phyloP scores from a whole-genome alignment of 1,140 invertebrate species.

The Diachasmimorpha longicaudata region DNA sequence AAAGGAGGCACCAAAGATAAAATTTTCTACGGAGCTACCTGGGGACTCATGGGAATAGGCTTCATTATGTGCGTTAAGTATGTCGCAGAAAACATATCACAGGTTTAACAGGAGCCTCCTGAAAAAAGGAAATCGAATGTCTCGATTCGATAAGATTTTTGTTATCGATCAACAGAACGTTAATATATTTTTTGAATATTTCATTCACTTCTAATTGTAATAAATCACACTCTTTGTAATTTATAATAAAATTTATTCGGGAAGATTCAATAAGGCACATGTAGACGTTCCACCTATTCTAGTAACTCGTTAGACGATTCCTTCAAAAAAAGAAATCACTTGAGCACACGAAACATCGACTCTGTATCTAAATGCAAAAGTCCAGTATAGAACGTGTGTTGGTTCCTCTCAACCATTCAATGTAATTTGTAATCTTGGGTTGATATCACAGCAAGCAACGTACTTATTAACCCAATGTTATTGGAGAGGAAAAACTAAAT shows the following conservation, averaged over 20 bases:
- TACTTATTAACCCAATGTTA: background rate
- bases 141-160: background rate
- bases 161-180: background rate
- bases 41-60: conserved; percentile 30
- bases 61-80: background rate
- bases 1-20: conserved; percentile 68
- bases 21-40: conserved; percentile 62
- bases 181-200: background rate
- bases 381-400: background rate
- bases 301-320: background rate
- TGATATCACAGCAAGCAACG: background rate
- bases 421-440: background rate
- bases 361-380: background rate
- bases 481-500: too few species aligned
- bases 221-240: background rate
- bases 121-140: background rate
- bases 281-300: background rate
- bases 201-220: background rate
- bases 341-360: background rate
- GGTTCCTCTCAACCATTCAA: background rate
- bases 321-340: background rate
- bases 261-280: background rate
- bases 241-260: too few species aligned
- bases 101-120: background rate
- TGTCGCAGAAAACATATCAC: background rate